These are phyloP conservation scores for Blera fallax DNA, from an alignment of 2,888 invertebrate species.

Conservation along the genomic window DNA sequence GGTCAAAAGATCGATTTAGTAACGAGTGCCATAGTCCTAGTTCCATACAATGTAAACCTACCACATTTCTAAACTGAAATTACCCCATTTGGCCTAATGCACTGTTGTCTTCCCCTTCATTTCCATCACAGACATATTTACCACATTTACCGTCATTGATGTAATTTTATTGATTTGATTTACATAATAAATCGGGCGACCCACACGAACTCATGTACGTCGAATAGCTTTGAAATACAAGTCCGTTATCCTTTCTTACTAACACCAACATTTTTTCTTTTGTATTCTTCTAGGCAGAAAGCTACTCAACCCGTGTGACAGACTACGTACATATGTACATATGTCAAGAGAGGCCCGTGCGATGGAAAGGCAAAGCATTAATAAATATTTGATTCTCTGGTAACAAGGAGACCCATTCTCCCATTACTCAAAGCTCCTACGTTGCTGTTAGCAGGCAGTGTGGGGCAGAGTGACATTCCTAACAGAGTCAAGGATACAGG, in stretches of 20 bases:
- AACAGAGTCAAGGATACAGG: background rate
- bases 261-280: background rate
- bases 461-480: background rate
- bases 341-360: no score
- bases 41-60: no score
- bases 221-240: background rate
- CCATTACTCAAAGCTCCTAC: background rate
- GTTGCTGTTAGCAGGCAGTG: background rate
- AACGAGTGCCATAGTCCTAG: no score
- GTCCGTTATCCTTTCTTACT: background rate
- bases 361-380: slow-evolving; percentile 1
- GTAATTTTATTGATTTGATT: background rate
- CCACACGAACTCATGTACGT: background rate
- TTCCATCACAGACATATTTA: background rate
- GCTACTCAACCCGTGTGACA: background rate
- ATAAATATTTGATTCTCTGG: slow-evolving; percentile 19
- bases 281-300: background rate
- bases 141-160: background rate
- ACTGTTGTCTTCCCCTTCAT: background rate
- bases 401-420: background rate
- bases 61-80: background rate
- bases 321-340: no score
- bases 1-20: no score
- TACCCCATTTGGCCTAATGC: background rate
- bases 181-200: background rate